Conservation (phyloP, 2,113 vertebrate species). For the Cromileptes altivelis region DNA sequence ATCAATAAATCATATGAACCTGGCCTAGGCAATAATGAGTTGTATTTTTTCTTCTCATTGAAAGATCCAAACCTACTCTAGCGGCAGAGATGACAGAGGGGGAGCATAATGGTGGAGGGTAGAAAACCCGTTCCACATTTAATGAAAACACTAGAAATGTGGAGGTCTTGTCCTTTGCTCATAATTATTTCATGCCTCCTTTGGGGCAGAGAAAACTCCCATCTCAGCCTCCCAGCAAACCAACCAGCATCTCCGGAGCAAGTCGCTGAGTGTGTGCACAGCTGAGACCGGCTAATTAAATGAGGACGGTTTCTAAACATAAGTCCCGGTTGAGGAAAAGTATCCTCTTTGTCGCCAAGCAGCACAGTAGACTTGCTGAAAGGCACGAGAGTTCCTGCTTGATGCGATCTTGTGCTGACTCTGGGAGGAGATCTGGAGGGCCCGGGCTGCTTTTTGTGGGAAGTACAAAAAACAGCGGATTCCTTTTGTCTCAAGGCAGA, state of each 20-base stretch:
- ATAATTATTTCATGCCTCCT: constrained; percentile 77
- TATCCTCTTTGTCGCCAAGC: constrained; percentile 60
- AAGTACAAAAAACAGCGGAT: constrained; percentile 40
- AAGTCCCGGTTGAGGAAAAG: constrained; percentile 60
- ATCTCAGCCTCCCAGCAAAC: constrained; percentile 58
- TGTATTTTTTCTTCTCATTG: constrained; percentile 30
- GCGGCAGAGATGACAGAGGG: constrained; percentile 17
- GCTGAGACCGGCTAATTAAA: constrained; percentile 83
- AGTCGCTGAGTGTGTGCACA: constrained; percentile 70
- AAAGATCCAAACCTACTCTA: constrained; percentile 30
- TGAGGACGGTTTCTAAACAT: constrained; percentile 69
- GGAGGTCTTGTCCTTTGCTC: constrained; percentile 63
- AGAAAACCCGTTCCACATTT: constrained; percentile 60
- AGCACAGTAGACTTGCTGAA: constrained; percentile 45
- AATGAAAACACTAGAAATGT: constrained; percentile 71
- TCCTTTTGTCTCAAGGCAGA: constrained; percentile 53
- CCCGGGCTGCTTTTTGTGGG: constrained; percentile 26
- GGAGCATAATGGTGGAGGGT: constrained; percentile 4
- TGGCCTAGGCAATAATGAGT: constrained; percentile 11
- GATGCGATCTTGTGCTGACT: constrained; percentile 30
- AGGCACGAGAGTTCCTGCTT: constrained; percentile 46
- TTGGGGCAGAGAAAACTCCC: constrained; percentile 68
- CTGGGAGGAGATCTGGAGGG: constrained; percentile 25
- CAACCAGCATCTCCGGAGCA: constrained; percentile 55
- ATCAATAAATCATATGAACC: constrained; percentile 42